Evolutionary conservation across 1,140 invertebrate species (phyloP), one percentile per base, ranked within the genome.

Genomic region (Nasonia longicornis): DNA sequence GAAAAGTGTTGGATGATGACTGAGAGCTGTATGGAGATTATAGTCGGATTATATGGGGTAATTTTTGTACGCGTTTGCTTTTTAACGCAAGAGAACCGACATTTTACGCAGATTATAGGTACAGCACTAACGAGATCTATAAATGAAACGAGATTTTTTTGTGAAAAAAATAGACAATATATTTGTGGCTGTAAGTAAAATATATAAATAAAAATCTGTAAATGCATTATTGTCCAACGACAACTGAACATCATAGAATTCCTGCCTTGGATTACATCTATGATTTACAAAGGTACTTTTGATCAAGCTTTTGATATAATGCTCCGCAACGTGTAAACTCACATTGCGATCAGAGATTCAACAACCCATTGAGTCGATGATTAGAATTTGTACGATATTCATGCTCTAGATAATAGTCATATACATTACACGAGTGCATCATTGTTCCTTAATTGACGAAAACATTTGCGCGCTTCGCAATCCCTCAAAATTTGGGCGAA

Each of bases 161-260:
- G n/a, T 70, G 45, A 6, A 71, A 74, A 79, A 79, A 79, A 79
- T 72, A 38, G 12, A 74, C 52, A 64, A 79, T 81, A 78, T 80
- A 71, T 75, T 78, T 77, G 14, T 73, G 38, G 7, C 14, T 77
- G 26, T 81, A 74, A 58, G 22, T 70, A 77, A n/a, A 58, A n/a
- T 58, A 22, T 71, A 82, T 74, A 76, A 67, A 74, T 63, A 82
- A 78, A 78, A 52, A 69, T 73, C 48, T 78, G 69, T 72, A 83
- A 75, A 82, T 71, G 52, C 31, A 66, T 79, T 35, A 3, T 76
- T 20, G 16, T 12, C 22, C 52, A 74, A 35, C 66, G 52, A 20
- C 10, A 26, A 72, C 35, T 12, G 0, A 72, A 14, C 4, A 58
- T 10, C 69, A 38, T 35, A 26, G 8, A 10, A 38, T 42, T 20